Conservation (phyloP, 2,797 vertebrate genomes). For the Cossypha niveicapilla region DNA sequence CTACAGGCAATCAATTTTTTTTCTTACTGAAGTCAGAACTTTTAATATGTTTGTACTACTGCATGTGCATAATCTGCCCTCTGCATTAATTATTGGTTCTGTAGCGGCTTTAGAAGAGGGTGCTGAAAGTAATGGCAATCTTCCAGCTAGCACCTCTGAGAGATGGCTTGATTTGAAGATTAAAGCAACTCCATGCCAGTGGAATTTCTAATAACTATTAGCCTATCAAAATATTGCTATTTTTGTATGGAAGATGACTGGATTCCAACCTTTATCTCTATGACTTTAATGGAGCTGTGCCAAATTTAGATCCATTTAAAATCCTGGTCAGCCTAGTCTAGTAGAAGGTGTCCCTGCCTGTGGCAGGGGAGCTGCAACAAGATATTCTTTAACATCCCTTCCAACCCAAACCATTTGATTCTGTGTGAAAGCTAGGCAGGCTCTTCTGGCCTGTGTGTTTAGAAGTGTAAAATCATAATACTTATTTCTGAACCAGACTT, state of each 20-base stretch:
- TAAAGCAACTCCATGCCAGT: background rate
- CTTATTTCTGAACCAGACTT: background rate
- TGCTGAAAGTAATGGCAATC: background rate
- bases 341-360: background rate
- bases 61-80: slow-evolving; percentile 10
- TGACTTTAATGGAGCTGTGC: background rate
- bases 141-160: slow-evolving; percentile 21
- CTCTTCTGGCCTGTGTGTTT: background rate
- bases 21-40: slow-evolving; percentile 31
- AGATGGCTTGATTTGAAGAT: slow-evolving; percentile 1
- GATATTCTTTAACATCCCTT: background rate
- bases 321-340: background rate
- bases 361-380: background rate
- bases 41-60: slow-evolving; percentile 10
- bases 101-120: background rate
- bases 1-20: slow-evolving; percentile 16
- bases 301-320: background rate
- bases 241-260: background rate
- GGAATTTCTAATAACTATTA: background rate
- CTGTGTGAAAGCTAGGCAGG: background rate
- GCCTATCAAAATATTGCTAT: background rate
- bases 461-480: background rate
- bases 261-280: background rate
- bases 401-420: background rate
- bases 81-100: background rate